phyloP scores from a whole-genome alignment of 2,113 vertebrate species.

The Tinamus guttatus region DNA sequence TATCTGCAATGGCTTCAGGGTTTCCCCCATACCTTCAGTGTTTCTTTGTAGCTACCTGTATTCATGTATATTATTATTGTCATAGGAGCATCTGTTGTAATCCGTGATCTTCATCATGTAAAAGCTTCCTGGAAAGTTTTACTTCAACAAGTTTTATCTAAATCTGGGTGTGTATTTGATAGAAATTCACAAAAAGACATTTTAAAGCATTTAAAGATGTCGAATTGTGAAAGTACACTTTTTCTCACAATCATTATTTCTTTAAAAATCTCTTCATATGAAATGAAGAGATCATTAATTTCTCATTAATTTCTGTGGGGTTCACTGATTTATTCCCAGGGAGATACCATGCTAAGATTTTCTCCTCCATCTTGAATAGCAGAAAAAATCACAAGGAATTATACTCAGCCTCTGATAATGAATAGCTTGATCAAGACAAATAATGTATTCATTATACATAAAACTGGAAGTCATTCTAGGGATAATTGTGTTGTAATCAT shows the following conservation, averaged over 20 bases:
- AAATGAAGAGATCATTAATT: neutral
- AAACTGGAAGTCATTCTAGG: neutral
- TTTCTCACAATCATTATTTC: too few relatives aligned
- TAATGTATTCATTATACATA: neutral
- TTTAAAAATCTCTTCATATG: too few relatives aligned
- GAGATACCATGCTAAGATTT: neutral
- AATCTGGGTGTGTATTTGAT: neutral
- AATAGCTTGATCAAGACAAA: neutral
- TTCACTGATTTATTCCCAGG: neutral
- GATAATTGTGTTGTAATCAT: neutral
- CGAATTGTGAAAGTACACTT: too few relatives aligned
- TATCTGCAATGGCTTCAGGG: accelerated
- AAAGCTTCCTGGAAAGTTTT: neutral
- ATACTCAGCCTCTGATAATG: neutral
- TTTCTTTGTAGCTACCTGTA: neutral
- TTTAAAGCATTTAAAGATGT: neutral
- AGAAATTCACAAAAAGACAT: neutral
- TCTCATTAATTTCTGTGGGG: neutral
- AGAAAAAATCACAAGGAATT: neutral
- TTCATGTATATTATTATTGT: neutral
- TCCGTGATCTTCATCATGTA: neutral
- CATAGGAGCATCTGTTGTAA: too few relatives aligned
- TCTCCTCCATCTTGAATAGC: neutral
- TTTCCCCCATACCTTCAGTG: neutral
- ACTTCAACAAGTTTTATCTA: neutral